Evolutionary conservation across 2,797 vertebrate genomes (phyloP).

Genomic region (Pteropus rufus): DNA sequence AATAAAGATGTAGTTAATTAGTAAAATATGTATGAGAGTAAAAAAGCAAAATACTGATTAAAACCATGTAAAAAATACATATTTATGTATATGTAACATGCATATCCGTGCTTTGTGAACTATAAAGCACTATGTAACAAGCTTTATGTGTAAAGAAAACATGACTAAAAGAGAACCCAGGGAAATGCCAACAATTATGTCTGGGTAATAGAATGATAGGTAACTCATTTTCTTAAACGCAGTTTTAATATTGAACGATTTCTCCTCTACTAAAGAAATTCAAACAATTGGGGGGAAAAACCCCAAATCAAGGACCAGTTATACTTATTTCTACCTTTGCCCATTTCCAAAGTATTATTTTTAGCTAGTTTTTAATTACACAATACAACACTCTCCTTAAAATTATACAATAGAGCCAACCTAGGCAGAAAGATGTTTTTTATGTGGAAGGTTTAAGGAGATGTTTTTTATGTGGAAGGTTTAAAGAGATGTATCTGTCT

Average conservation of each 20-base stretch:
- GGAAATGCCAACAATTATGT: constrained; percentile 20
- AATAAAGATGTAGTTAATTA: background rate
- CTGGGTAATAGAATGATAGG: background rate
- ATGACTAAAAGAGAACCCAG: background rate
- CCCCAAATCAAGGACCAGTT: background rate
- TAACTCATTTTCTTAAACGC: constrained; percentile 20
- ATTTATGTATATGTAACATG: background rate
- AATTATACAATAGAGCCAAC: background rate
- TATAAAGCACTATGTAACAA: background rate
- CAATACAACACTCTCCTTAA: background rate
- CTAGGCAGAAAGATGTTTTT: background rate
- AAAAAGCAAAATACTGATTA: constrained; percentile 16
- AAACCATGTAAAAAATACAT: background rate
- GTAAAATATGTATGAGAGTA: constrained; percentile 5
- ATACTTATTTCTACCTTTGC: background rate
- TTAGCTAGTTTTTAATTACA: background rate
- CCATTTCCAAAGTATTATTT: constrained; percentile 24
- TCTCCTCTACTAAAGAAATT: background rate
- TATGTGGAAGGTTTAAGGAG: too few species aligned
- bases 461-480: background rate
- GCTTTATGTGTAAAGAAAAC: background rate
- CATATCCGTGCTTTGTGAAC: background rate
- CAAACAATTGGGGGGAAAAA: background rate
- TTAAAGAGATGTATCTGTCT: background rate
- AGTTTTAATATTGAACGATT: constrained; percentile 4